Conservation (phyloP, 2,888 invertebrate genomes). For the Volucella bombylans region DNA sequence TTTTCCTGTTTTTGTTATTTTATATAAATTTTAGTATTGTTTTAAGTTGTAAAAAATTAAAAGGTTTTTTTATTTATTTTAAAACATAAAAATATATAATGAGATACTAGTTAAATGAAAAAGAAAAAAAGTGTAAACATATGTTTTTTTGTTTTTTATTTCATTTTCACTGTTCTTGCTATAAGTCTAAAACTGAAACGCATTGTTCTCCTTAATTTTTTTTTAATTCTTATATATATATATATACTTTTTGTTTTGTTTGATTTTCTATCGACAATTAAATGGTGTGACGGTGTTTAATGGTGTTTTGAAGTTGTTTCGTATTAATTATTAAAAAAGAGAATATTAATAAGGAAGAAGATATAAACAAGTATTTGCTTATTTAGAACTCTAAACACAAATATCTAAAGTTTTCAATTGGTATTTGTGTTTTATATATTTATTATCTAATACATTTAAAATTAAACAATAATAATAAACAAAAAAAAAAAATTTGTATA, state of each 20-base stretch:
- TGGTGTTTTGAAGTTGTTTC: conserved; percentile 33
- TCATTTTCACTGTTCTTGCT: conserved; percentile 17
- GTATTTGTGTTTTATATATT: conserved; percentile 42
- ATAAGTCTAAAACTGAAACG: conserved; percentile 60
- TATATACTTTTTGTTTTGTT: conserved; percentile 10
- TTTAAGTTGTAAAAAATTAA: conserved; percentile 40
- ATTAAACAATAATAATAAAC: conserved; percentile 58
- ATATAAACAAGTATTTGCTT: conserved; percentile 25
- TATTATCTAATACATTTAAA: conserved; percentile 55
- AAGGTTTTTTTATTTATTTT: neutral
- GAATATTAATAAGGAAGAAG: conserved; percentile 7
- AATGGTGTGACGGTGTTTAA: conserved; percentile 40
- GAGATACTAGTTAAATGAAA: conserved; percentile 34
- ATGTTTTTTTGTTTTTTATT: conserved; percentile 8
- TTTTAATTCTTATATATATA: conserved; percentile 2
- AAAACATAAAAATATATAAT: conserved; percentile 11
- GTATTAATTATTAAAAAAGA: neutral
- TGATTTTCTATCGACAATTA: conserved; percentile 29
- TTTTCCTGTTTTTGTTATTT: conserved; percentile 26
- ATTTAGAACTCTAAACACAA: conserved; percentile 48
- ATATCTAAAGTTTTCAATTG: conserved; percentile 27
- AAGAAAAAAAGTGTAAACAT: conserved; percentile 22
- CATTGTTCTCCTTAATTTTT: conserved; percentile 30
- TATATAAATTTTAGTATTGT: conserved; percentile 11
- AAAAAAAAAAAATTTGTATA: conserved; percentile 24